phyloP scores from a whole-genome alignment of 2,797 vertebrate species.

The Menidia menidia region DNA sequence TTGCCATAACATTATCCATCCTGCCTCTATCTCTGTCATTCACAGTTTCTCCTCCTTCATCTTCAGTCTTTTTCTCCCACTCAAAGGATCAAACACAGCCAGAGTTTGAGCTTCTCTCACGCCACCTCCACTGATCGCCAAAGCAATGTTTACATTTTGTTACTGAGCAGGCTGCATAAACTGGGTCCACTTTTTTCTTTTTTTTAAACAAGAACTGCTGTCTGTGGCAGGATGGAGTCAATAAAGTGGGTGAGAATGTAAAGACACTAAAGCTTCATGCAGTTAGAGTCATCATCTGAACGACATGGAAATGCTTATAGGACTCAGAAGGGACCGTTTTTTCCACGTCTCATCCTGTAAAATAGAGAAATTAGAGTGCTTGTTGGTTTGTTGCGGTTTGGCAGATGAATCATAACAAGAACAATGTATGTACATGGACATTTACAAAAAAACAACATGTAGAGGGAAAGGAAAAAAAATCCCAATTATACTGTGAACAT shows the following conservation, averaged over 20 bases:
- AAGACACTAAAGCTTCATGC: not conserved
- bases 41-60: conserved; percentile 14
- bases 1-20: conserved; percentile 30
- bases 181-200: conserved; percentile 1
- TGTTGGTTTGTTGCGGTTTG: not conserved
- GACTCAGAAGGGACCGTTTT: not conserved
- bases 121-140: conserved; percentile 29
- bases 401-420: not conserved
- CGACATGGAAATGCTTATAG: not conserved
- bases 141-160: conserved; percentile 12
- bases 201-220: conserved; percentile 3
- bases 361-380: no score
- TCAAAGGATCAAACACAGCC: conserved; percentile 52
- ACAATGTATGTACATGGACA: no score
- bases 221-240: conserved; percentile 3
- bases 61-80: conserved; percentile 29
- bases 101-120: conserved; percentile 28
- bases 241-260: not conserved
- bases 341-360: no score
- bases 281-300: not conserved
- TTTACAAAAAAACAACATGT: no score
- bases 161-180: not conserved
- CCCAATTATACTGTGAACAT: no score
- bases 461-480: no score
- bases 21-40: conserved; percentile 34